Evolutionary conservation across 1,140 invertebrate genomes (phyloP), one percentile per base, ranked within the genome.

Genomic region (Drosophila ohnishii): DNA sequence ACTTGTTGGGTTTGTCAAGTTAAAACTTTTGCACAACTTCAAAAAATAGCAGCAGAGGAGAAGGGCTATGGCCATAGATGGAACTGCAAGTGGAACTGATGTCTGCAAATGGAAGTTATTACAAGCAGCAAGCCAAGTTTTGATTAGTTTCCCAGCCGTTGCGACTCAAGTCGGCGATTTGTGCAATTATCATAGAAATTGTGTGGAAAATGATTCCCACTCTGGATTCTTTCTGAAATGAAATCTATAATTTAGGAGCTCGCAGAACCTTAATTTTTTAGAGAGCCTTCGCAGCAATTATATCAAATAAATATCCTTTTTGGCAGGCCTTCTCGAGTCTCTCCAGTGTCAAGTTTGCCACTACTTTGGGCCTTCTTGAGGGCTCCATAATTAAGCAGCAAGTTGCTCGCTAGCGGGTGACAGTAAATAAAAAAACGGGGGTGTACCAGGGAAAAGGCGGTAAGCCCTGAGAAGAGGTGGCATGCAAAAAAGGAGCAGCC

Each of bases 1-100:
- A 86, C 78, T 88, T 82, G 83, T 86, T 71, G 78, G 74, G 74
- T 77, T 77, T 76, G 73, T 76, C 73, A 77, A 77, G 73, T 77
- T 60, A 69, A 77, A 77, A 77, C 39, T 69, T 76, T 69, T 70
- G 44, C 73, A 57, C 44, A 76, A 77, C 73, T 69, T 76, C 51
- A 61, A 69, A 67, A 69, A 69, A 47, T 42, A 40, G 48, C 56
- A 61, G 50, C 63, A 64, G 35, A 47, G 45, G 45, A 74, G 45
- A 74, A 22, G 35, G 37, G 19, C 45, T 30, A 25, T 14, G 30
- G 11, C 19, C 1, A 42, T 44, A 25, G 50, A 32, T 37, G 39
- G 34, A 44, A 65, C 16, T 44, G 53, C 35, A 58, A 74, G 71
- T 75, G 37, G 70, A 75, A 75, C 70, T 58, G 72, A 75, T 75